Evolutionary conservation across 2,113 vertebrate genomes (phyloP), one percentile per base, ranked within the genome.

Genomic region (Lichenostomus cassidix): DNA sequence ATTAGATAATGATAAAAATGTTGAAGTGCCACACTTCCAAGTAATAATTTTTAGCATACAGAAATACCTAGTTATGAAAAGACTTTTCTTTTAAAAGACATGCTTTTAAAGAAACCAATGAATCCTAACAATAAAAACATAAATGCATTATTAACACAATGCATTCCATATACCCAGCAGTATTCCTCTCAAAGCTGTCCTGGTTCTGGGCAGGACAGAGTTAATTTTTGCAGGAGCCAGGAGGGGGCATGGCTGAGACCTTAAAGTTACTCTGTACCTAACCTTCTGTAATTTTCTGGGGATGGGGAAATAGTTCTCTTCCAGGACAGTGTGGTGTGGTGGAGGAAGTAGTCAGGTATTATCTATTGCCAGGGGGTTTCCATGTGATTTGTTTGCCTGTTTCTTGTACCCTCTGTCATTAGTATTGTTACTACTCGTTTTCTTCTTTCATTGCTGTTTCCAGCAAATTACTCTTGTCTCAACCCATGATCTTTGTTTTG

Each of bases 251-350:
- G 19, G 13, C 41, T 64, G 41, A 55, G 42, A 64, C 13, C 14
- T 21, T 20, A 13, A 63, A 13, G 20, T 55, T 63, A 20, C 10
- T n/a, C 47, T 17, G 7, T 15, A 41, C 25, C 25, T 46, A 46
- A 23, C 15, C 15, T 50, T 5, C 22, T 9, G 12, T 11, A 18
- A 35, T 64, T 80, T 58, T 33, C 18, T 27, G 22, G 12, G 6
- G 5, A 37, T 15, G 8, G 7, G 12, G 31, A 31, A 50, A 73
- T 21, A 14, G 14, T 10, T 35, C 9, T 64, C 12, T 42, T 56
- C 11, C 2, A 2, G 7, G 17, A 17, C 59, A 63, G 31, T 7
- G 13, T 8, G 29, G 31, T 0, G 0, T 5, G 3, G 20, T 13
- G 15, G 24, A n/a, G 16, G 42, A 11, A 58, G 21, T 7, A 41